phyloP scores from a whole-genome alignment of 2,888 invertebrate genomes.

The Drosophila parthenogenetica region DNA sequence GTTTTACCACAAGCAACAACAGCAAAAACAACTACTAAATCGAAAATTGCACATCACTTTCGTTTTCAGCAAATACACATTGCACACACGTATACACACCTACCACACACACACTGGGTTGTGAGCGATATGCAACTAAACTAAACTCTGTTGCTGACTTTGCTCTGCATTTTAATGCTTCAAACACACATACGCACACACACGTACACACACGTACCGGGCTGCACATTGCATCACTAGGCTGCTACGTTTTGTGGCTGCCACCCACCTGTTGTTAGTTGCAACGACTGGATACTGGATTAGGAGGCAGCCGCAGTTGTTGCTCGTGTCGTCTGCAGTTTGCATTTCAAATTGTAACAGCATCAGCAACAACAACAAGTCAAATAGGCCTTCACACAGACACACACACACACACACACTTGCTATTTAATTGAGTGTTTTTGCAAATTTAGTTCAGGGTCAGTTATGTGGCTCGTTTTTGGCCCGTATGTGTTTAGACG shows the following conservation, averaged over 20 bases:
- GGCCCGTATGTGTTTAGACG: slow-evolving; percentile 54
- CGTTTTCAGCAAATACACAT: slow-evolving; percentile 52
- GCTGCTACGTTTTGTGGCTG: slow-evolving; percentile 34
- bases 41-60: slow-evolving; percentile 75
- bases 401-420: slow-evolving; percentile 52
- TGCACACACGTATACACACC: slow-evolving; percentile 3
- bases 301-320: slow-evolving; percentile 59
- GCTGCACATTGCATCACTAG: slow-evolving; percentile 19
- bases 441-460: slow-evolving; percentile 77
- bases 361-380: slow-evolving; percentile 48
- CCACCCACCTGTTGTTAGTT: slow-evolving; percentile 75
- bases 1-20: slow-evolving; percentile 60
- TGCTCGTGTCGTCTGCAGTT: slow-evolving; percentile 49
- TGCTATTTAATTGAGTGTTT: slow-evolving; percentile 23
- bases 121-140: slow-evolving; percentile 31
- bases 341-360: slow-evolving; percentile 60
- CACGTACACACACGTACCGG: slow-evolving; percentile 22
- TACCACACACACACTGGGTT: background rate
- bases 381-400: slow-evolving; percentile 20
- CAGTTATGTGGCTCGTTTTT: slow-evolving; percentile 66
- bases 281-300: slow-evolving; percentile 73
- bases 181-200: slow-evolving; percentile 27
- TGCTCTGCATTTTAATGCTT: slow-evolving; percentile 39
- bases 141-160: slow-evolving; percentile 17
- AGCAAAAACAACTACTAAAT: slow-evolving; percentile 60